Base-by-base conservation (phyloP, 1,140 invertebrate species). In the Lepidostoma basale region DNA sequence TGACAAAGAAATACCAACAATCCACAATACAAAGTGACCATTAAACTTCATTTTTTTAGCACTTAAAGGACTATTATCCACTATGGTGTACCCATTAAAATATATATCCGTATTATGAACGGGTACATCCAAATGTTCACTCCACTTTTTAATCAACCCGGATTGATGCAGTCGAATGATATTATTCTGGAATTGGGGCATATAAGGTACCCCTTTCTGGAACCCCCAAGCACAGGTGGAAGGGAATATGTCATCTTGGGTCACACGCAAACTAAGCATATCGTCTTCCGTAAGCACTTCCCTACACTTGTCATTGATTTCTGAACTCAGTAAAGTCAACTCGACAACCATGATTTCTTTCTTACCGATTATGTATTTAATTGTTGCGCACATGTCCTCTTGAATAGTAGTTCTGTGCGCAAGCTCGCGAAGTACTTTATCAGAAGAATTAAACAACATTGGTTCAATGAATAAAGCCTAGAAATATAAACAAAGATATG, bases 331-430 rank as follows among this genome's bases (percentile, higher is more conserved):
- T 16, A 6, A 10, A 6, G 30, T 16, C 10, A 14, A 4, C 23
- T 56, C 52, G 1, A 33, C 52, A 18, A 56, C 36, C 1, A 33
- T 20, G n/a, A 58, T 36, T 20, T 39, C 14, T 22, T 58, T 58
- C 20, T 58, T 22, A 36, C 54, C 54, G 1, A 58, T 58, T 20
- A 39, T 58, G 3, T 39, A 1, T n/a, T 58, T 58, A 16, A 58
- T 4, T 4, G 23, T 9, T 33, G 9, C 4, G 12, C 52, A 56
- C 26, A 18, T 16, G 14, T 36, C 16, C n/a, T n/a, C 6, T 2
- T 36, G 14, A 10, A 18, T 33, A 9, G 52, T 33, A 3, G 18
- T 18, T 5, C 52, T 56, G 0, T 14, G 12, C 3, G 12, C n/a
- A 18, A 33, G 54, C 16, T 39, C 12, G 1, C 23, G 28, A 20